Evolutionary conservation across 2,797 vertebrate genomes (phyloP).

Genomic region (Limnodromus scolopaceus): DNA sequence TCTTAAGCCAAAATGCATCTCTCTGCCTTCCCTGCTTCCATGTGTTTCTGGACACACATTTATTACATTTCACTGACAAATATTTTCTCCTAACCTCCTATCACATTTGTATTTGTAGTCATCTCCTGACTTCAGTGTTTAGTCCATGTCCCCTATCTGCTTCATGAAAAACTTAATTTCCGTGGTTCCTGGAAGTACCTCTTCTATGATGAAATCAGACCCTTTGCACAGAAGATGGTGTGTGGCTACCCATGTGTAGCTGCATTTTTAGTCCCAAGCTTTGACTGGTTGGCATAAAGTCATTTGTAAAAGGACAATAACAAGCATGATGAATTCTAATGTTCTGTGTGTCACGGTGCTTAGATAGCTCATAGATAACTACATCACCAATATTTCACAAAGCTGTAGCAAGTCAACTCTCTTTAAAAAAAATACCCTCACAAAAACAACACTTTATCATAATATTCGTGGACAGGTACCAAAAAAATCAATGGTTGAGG

Average conservation of each 20-base stretch:
- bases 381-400: conserved; percentile 48
- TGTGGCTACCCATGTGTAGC: not conserved
- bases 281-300: conserved; percentile 12
- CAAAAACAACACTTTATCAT: conserved; percentile 47
- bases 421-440: not conserved
- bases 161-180: not conserved
- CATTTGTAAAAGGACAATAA: conserved; percentile 55
- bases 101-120: not conserved
- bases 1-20: not conserved
- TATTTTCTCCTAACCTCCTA: not conserved
- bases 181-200: not conserved
- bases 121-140: not conserved
- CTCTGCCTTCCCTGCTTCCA: not conserved
- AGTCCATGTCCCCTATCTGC: not conserved
- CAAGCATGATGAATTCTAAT: conserved; percentile 55
- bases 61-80: not conserved
- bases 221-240: not conserved
- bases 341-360: not conserved
- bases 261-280: not conserved
- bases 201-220: not conserved
- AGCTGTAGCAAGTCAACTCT: conserved; percentile 32
- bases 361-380: conserved; percentile 26
- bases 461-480: conserved; percentile 43
- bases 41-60: not conserved
- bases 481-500: conserved; percentile 59